phyloP scores from a whole-genome alignment of 2,113 vertebrate genomes.

The Oryzias melastigma region DNA sequence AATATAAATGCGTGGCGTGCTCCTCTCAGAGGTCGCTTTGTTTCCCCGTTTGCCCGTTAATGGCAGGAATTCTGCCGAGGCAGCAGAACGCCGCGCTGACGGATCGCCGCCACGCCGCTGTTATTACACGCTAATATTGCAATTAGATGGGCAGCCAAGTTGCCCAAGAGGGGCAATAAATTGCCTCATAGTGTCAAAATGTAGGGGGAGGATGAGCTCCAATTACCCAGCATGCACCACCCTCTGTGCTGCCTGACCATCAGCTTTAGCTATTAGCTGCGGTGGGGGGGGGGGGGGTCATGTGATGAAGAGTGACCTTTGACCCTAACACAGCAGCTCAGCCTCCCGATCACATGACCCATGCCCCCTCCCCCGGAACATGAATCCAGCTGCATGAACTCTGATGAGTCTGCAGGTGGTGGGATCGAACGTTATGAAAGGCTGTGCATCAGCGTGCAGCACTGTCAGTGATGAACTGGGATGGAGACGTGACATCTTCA shows the following conservation, averaged over 20 bases:
- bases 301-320: constrained; percentile 41
- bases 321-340: constrained; percentile 19
- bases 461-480: no score
- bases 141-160: constrained; percentile 74
- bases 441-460: no score
- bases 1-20: constrained; percentile 32
- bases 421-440: no score
- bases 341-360: no score
- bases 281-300: constrained; percentile 12
- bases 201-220: constrained; percentile 54
- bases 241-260: constrained; percentile 15
- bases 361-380: no score
- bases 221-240: constrained; percentile 65
- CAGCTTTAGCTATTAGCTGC: constrained; percentile 32
- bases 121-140: constrained; percentile 80
- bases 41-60: constrained; percentile 49
- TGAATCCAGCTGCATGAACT: no score
- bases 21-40: constrained; percentile 57
- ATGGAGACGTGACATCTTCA: no score
- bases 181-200: constrained; percentile 62
- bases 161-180: constrained; percentile 69
- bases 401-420: no score
- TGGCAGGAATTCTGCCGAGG: constrained; percentile 63
- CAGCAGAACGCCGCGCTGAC: constrained; percentile 60
- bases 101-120: constrained; percentile 48